Evolutionary conservation across 2,797 vertebrate genomes (phyloP), one percentile per base, ranked within the genome.

Genomic region (Anabacerthia variegaticeps): DNA sequence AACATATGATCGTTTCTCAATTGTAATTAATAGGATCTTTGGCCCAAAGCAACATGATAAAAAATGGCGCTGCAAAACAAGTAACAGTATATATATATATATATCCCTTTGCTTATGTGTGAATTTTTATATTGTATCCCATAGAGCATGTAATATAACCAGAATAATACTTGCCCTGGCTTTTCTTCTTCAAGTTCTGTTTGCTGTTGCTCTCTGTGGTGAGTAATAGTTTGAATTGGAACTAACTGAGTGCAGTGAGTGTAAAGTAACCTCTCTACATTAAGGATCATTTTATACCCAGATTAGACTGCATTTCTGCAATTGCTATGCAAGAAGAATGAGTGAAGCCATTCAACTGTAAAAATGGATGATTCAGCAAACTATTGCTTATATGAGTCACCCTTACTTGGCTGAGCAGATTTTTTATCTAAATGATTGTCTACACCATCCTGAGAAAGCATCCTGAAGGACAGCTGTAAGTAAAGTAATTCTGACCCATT

Each of bases 311-410:
- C 41, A 73, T 84, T 90, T 88, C 13, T 95, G 74, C 55, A 90
- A 88, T 15, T 90, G 48, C 63, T 79, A 8, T 76, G 74, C 63
- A 62, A 89, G 63, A 62, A 89, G 37, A 68, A 88, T 62, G 37
- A 92, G 46, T 71, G 88, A 93, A 93, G 52, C 56, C 41, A 44
- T 91, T 95, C 68, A 68, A 59, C 63, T 83, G 81, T 85, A 66
- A 88, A 97, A 96, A 89, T 30, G 17, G 41, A 68, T 91, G 75
- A 94, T 88, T 87, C 91, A 68, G 86, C 91, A 92, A 91, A 83
- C 68, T 65, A 14, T 54, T 95, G 59, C 39, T 86, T 86, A 30
- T 92, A 32, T 92, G 92, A 97, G 71, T 91, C 86, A 95, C 34
- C 32, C 61, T 52, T 78, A 68, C 23, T 73, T 59, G 73, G 48